A percentile compares a stretch with the other conserved stretches of the same genome.
phyloP scores from a whole-genome alignment of 1,140 invertebrate species.

The Pogonomyrmex barbatus region DNA sequence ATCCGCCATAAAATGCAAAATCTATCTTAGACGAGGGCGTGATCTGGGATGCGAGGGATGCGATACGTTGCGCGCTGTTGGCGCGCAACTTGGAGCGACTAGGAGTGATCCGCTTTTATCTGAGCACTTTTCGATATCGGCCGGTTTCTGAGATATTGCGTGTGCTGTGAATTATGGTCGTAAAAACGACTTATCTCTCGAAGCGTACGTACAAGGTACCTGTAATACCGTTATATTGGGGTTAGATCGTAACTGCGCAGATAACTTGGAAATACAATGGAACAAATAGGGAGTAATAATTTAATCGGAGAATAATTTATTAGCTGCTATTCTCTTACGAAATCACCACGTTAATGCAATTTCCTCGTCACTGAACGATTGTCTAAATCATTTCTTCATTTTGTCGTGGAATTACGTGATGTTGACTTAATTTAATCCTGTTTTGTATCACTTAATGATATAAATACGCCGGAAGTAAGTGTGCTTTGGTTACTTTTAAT shows the following conservation, averaged over 20 bases:
- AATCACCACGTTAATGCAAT: background rate
- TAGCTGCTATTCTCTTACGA: background rate
- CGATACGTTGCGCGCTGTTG: constrained; percentile 28
- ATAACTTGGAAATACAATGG: background rate
- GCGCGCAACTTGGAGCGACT: background rate
- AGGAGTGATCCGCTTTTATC: constrained; percentile 50
- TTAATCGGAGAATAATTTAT: constrained; percentile 15
- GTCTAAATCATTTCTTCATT: background rate
- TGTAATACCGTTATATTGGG: background rate
- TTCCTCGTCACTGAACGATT: background rate
- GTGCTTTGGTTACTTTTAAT: constrained; percentile 4
- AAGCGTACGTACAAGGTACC: constrained; percentile 7
- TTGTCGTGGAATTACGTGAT: background rate
- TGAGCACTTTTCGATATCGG: constrained; percentile 54
- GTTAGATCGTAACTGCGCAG: background rate
- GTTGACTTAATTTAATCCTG: background rate
- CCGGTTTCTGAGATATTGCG: constrained; percentile 49
- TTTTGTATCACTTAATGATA: background rate
- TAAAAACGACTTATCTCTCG: constrained; percentile 44
- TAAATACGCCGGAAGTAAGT: constrained; percentile 12
- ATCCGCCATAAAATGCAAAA: constrained; percentile 56
- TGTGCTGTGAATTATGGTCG: constrained; percentile 37
- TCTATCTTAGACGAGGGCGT: constrained; percentile 40
- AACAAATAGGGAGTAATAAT: background rate
- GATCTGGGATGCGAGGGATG: constrained; percentile 37